Evolutionary conservation across 2,113 vertebrate species (phyloP).

Genomic region (Lipotes vexillifer): DNA sequence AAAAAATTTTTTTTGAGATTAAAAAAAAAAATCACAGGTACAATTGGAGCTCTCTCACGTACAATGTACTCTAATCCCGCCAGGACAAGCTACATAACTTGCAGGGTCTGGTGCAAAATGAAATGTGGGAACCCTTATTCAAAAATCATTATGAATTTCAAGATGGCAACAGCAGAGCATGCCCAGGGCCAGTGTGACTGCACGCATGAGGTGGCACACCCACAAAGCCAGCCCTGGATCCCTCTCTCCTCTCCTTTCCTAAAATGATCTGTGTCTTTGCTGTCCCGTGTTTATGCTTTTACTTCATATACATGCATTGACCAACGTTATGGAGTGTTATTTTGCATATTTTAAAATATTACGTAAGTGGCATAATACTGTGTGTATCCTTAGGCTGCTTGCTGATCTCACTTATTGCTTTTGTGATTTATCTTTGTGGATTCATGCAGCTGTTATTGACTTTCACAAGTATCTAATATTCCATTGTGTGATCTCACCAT

Average conservation of each 20-base stretch:
- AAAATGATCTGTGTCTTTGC: background rate
- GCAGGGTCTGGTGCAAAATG: background rate
- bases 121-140: background rate
- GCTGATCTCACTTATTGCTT: background rate
- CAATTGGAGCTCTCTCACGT: background rate
- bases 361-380: background rate
- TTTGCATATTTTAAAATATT: background rate
- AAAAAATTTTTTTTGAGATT: background rate
- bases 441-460: background rate
- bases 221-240: background rate
- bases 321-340: background rate
- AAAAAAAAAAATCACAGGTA: background rate
- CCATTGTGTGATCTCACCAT: background rate
- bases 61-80: background rate
- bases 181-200: background rate
- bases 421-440: background rate
- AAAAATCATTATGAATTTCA: background rate
- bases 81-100: background rate
- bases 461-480: background rate
- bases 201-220: fast-evolving
- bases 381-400: background rate
- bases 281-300: background rate
- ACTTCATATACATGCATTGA: background rate
- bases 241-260: background rate
- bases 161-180: background rate